Evolutionary conservation across 2,888 invertebrate genomes (phyloP), one percentile per base, ranked within the genome.

Genomic region (Linnaemya tessellans): DNA sequence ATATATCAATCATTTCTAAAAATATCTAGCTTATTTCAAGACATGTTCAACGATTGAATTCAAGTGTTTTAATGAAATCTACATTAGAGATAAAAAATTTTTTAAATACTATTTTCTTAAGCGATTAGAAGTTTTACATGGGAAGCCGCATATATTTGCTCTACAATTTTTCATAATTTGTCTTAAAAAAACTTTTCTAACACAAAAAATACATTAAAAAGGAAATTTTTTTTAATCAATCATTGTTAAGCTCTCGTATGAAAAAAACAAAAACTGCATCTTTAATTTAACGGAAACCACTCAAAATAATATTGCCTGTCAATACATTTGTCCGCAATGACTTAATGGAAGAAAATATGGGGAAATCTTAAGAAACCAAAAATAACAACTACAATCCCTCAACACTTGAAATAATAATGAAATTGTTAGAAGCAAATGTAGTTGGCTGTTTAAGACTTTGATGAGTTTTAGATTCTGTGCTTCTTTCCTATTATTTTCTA

Each of bases 211-310:
- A 35, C 15, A 15, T 25, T 30, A 58, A 38, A 30, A 15, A 30
- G 20, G 1, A 20, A 22, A 71, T 54, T 58, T 46, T 10, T 46
- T 71, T 62, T 41, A 41, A 71, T 79, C 70, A 51, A 79, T 71
- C 70, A 62, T 64, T 54, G 71, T 71, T 71, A 43, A 58, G 46
- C 20, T 25, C 41, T 5, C 7, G 43, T 13, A 18, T 58, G n/a
- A 11, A 30, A 71, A n/a, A 58, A 58, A 30, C 46, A 43, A 43
- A 64, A 62, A 83, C 35, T 68, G 73, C 60, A 68, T 73, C 73
- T 83, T 79, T 83, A 83, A 83, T 83, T 83, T 79, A 83, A 84
- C 80, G 74, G 64, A 84, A 80, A 84, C 58, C 62, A 84, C 68
- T 70, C 79, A 56, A 80, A 80, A 67, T 74, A 67, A 75, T 70